Evolutionary conservation across 37 sponge, comb jelly and placozoan species (phyloP), one percentile per base, ranked within the genome.

Genomic region (Eunapius fragilis): DNA sequence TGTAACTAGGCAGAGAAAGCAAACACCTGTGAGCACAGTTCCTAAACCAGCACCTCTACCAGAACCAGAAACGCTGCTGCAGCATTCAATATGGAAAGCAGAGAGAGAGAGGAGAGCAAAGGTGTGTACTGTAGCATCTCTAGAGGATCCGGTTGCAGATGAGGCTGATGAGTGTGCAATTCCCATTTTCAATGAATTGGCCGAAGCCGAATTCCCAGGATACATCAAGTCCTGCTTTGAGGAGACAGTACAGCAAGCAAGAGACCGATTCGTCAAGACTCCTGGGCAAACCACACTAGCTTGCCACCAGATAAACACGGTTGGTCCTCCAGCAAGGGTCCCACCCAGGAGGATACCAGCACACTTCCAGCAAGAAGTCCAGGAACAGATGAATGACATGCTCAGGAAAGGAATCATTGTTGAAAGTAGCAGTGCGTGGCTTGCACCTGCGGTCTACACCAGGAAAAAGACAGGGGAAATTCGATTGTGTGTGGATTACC

Each of bases 361-460:
- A 9, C 87, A 93, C 41, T 87, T 83, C 41, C 48, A 87, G 41
- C 76, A 72, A n/a, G 87, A 93, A 58, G 84, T 89, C 14, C 70
- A 87, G 22, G 41, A 45, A 48, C 87, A 91, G 73, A 75, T 91
- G 7, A 31, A 78, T 22, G 75, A 81, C 41, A 85, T 91, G 89
- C 79, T 94, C 37, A 82, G 88, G 26, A 80, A 68, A 37, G 95
- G 91, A 0, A 91, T 90, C 70, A 91, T 91, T 5, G 78, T 70
- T 35, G 84, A 85, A 68, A 89, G 88, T 49, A 84, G 81, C 41
- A 90, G 88, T 69, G 79, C 91, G 0, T 94, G 85, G 82, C 87
- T 90, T 85, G 85, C 94, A 58, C 94, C 94, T 25, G 88, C 82
- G 22, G 80, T 91, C 27, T 89, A 77, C 38, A 86, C 90, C 9